phyloP scores from a whole-genome alignment of 2,113 vertebrate genomes.

The Scopus umbretta region DNA sequence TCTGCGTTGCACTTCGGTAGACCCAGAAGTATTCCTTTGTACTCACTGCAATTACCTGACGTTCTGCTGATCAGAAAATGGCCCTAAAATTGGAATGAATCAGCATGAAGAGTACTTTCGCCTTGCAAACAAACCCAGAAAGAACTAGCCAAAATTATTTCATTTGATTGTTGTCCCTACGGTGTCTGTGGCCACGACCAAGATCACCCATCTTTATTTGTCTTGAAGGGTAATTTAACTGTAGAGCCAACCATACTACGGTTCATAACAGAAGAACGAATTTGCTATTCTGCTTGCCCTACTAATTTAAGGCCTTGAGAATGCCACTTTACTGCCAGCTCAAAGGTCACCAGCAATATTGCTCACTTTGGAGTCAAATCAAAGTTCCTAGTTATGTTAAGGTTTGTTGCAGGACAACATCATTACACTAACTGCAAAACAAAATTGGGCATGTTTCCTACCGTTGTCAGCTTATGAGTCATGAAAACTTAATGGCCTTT shows the following conservation, averaged over 20 bases:
- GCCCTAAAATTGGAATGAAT: not conserved
- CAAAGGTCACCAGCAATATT: conserved; percentile 55
- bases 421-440: conserved; percentile 51
- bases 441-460: conserved; percentile 42
- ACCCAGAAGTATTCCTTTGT: not conserved
- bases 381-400: conserved; percentile 56
- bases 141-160: not conserved
- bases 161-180: not conserved
- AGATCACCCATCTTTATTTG: not conserved
- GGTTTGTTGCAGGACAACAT: conserved; percentile 49
- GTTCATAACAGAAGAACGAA: conserved; percentile 27
- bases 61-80: conserved; percentile 34
- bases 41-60: not conserved
- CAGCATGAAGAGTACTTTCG: not conserved
- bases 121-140: conserved; percentile 31
- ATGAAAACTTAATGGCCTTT: conserved; percentile 35
- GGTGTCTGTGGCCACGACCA: not conserved
- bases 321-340: conserved; percentile 66
- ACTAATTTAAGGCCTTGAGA: conserved; percentile 64
- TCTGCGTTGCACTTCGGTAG: not conserved
- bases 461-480: conserved; percentile 17
- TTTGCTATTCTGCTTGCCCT: conserved; percentile 51
- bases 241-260: conserved; percentile 9
- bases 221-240: conserved; percentile 4
- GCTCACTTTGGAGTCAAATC: conserved; percentile 54